Base-by-base conservation (phyloP, 2,797 vertebrate species). In the Hoplostethus atlanticus region DNA sequence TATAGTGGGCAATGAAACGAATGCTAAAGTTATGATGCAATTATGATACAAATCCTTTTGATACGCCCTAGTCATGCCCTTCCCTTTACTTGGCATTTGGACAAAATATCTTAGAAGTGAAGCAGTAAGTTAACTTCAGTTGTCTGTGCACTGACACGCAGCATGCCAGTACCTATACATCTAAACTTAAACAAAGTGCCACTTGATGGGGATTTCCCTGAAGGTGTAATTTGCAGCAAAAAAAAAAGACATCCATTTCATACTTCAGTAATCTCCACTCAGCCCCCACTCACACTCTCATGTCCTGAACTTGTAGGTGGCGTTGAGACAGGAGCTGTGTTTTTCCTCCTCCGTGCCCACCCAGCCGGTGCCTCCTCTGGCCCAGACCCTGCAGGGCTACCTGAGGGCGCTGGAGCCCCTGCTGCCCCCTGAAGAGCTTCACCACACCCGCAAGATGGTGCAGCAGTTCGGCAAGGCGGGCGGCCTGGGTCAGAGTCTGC, bases 371-470 rank as follows among this genome's bases (percentile, higher is more conserved):
- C 96, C 96, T 0, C 90, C 93, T 0, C 87, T 96, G 38, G 71
- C 79, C 6, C 93, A 95, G 81, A 96, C 95, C 7, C 87, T 96
- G 63, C 88, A 92, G 80, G 90, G 85, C 0, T 96, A 96, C 83
- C 85, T 96, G 69, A 87, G 72, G 52, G 91, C 93, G 1, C 83
- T 97, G 84, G 95, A 96, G 90, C 96, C 96, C 4, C 88, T 96
- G 53, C 56, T 97, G 28, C 95, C 94, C 17, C 86, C 91, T 0
- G 94, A 95, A 0, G 96, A 97, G 82, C 77, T 96, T 57, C 85
- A 78, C 50, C 95, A 96, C 90, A 96, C 95, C 25, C 89, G 81
- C 40, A 84, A 83, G 75, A 93, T 93, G 67, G 93, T 96, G 77
- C 89, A 90, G 21, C 89, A 94, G 48, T 96, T 97, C 13, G 84